phyloP scores from a whole-genome alignment of 30 jellyfish, hydroid and myxozoan genomes.

The Aurelia aurita region DNA sequence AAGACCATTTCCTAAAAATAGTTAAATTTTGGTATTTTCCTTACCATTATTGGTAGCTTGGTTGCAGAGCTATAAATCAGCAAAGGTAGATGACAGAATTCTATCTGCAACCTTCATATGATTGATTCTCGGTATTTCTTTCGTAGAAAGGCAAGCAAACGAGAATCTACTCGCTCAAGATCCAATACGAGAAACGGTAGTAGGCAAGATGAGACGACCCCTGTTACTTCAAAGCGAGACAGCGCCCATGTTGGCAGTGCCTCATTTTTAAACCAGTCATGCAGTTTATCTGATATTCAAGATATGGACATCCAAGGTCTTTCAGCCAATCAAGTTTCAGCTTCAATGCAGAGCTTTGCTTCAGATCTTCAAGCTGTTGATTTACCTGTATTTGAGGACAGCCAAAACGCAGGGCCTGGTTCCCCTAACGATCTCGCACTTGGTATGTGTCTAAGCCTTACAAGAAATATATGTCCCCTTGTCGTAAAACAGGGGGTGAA shows the following conservation, averaged over 20 bases:
- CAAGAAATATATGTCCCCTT: too few relatives aligned
- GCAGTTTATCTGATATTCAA: slow-evolving; percentile 75
- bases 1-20: too few relatives aligned
- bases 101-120: too few relatives aligned
- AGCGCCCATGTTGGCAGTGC: slow-evolving; percentile 7
- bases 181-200: too few relatives aligned
- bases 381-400: slow-evolving; percentile 90
- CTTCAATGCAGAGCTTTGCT: slow-evolving; percentile 74
- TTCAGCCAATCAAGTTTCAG: slow-evolving; percentile 60
- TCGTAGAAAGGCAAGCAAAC: background rate
- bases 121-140: background rate
- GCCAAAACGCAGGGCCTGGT: slow-evolving; percentile 69
- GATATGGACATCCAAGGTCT: slow-evolving; percentile 57
- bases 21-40: too few relatives aligned
- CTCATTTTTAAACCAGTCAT: slow-evolving; percentile 31
- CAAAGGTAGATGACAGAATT: too few relatives aligned
- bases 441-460: slow-evolving; percentile 6
- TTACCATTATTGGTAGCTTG: too few relatives aligned
- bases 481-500: too few relatives aligned
- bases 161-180: too few relatives aligned
- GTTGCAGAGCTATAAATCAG: too few relatives aligned
- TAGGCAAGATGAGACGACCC: background rate
- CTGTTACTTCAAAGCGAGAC: background rate
- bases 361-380: slow-evolving; percentile 87
- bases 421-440: slow-evolving; percentile 63